Evolutionary conservation across 2,797 vertebrate species (phyloP).

Genomic region (Rhabdophis nuchalis): DNA sequence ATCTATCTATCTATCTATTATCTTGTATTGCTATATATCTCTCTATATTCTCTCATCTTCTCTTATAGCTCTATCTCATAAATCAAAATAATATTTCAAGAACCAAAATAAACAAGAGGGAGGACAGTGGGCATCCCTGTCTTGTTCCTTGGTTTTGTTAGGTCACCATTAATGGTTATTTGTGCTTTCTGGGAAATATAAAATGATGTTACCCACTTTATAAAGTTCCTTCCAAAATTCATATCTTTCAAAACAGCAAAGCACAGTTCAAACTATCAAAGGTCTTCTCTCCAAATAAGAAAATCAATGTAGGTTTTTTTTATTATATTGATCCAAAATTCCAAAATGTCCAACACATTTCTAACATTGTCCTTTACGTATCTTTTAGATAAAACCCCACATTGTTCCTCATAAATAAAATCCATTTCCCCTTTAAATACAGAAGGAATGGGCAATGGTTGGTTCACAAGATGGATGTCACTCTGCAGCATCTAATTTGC

Average conservation of each 20-base stretch:
- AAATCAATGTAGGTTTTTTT: background rate
- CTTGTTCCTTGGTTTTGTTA: background rate
- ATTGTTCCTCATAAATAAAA: background rate
- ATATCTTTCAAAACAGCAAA: background rate
- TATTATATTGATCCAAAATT: background rate
- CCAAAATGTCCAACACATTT: background rate
- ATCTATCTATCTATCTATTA: background rate
- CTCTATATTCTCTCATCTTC: background rate
- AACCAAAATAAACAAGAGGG: background rate
- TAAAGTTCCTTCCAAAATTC: background rate
- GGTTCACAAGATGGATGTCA: background rate
- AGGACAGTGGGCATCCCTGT: background rate
- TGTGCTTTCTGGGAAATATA: background rate
- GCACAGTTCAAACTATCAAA: background rate
- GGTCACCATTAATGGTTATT: background rate
- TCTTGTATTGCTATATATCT: background rate
- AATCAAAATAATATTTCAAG: background rate
- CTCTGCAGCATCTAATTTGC: background rate
- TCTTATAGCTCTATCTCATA: background rate
- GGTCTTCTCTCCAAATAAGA: background rate
- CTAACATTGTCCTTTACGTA: background rate
- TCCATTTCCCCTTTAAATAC: background rate
- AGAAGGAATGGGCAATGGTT: background rate
- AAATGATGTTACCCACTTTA: background rate
- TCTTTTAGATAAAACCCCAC: background rate